A percentile compares a stretch with the other conserved stretches of the same genome.
phyloP scores from a whole-genome alignment of 2,113 vertebrate genomes.

The Plotosus lineatus region DNA sequence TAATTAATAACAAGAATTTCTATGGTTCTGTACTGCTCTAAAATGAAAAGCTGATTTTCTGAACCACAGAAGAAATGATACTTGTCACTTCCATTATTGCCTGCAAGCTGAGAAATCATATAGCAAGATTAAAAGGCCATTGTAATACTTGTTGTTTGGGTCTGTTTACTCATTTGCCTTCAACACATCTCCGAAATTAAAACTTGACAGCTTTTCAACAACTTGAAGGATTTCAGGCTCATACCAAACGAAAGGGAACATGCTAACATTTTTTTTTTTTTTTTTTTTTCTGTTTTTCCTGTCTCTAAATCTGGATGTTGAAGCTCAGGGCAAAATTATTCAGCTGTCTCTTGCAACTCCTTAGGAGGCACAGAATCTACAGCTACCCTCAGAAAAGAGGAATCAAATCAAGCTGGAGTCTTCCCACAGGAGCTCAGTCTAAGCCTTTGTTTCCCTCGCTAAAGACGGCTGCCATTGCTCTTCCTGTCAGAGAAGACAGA shows the following conservation, averaged over 20 bases:
- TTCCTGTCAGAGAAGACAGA: slow-evolving; percentile 51
- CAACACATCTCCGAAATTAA: slow-evolving; percentile 10
- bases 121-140: slow-evolving; percentile 52
- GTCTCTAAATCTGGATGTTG: slow-evolving; percentile 34
- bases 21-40: background rate
- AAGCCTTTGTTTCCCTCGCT: slow-evolving; percentile 55
- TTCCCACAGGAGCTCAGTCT: slow-evolving; percentile 50
- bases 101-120: slow-evolving; percentile 45
- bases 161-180: background rate
- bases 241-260: slow-evolving; percentile 36
- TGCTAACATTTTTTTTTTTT: slow-evolving; percentile 40
- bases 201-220: slow-evolving; percentile 22
- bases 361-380: slow-evolving; percentile 49
- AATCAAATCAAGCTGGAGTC: slow-evolving; percentile 51
- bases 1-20: background rate
- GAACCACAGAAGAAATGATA: slow-evolving; percentile 40
- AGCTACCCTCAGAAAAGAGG: slow-evolving; percentile 47
- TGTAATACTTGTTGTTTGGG: slow-evolving; percentile 53
- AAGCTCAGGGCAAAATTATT: slow-evolving; percentile 53
- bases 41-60: slow-evolving; percentile 36
- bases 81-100: slow-evolving; percentile 43
- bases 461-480: slow-evolving; percentile 54
- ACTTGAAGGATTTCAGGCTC: slow-evolving; percentile 24
- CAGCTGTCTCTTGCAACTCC: slow-evolving; percentile 50
- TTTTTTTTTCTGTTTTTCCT: slow-evolving; percentile 39